phyloP scores from a whole-genome alignment of 1,140 invertebrate species.

The Matsumurasca onukii region DNA sequence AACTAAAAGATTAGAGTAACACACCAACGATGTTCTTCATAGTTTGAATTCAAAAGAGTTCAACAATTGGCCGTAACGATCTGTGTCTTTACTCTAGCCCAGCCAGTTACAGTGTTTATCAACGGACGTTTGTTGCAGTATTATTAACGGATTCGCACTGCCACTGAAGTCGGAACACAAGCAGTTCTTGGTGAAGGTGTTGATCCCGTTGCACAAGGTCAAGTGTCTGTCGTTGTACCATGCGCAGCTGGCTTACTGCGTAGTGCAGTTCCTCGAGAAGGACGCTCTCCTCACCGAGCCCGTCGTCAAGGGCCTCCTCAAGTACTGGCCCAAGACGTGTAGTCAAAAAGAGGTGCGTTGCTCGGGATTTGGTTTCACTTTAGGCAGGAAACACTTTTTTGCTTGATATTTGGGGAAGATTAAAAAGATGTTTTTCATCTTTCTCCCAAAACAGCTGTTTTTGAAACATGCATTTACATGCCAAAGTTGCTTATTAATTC shows the following conservation, averaged over 20 bases:
- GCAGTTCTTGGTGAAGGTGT: conserved; percentile 96
- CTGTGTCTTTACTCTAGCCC: background rate
- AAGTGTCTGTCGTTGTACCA: conserved; percentile 91
- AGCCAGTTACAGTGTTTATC: background rate
- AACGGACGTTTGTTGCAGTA: conserved; percentile 58
- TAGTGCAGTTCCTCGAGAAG: conserved; percentile 99
- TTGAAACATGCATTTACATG: too few species aligned
- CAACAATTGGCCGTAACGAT: background rate
- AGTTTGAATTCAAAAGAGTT: too few species aligned
- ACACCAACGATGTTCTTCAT: too few species aligned
- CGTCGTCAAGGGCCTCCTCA: conserved; percentile 93
- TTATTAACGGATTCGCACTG: conserved; percentile 98
- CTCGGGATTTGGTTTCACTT: too few species aligned
- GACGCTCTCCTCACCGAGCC: conserved; percentile 95
- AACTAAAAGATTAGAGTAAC: too few species aligned
- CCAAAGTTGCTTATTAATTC: too few species aligned
- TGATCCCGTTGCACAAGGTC: conserved; percentile 90
- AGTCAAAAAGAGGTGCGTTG: conserved; percentile 90
- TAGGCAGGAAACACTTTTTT: too few species aligned
- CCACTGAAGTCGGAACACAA: conserved; percentile 97
- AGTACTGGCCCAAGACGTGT: conserved; percentile 99
- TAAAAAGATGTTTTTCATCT: too few species aligned
- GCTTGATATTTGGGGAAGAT: too few species aligned
- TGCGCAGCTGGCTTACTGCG: conserved; percentile 98
- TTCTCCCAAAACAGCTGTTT: too few species aligned